phyloP scores from a whole-genome alignment of 2,797 vertebrate species.

The Podarcis lilfordi region DNA sequence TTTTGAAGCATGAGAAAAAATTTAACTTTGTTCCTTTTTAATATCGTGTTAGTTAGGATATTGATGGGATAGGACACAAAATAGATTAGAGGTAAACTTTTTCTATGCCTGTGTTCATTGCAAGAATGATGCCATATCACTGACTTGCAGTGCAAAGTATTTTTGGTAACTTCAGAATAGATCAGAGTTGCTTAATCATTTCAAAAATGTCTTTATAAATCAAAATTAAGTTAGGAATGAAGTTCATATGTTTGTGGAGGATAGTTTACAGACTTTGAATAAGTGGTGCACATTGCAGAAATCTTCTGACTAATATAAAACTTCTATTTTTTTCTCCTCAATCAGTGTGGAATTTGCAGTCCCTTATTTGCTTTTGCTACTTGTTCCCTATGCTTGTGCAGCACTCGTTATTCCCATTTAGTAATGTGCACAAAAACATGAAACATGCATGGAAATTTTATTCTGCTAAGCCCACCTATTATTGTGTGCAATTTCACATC shows the following conservation, averaged over 20 bases:
- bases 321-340: slow-evolving; percentile 56
- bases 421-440: slow-evolving; percentile 72
- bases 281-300: slow-evolving; percentile 21
- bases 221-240: slow-evolving; percentile 23
- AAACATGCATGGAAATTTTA: slow-evolving; percentile 74
- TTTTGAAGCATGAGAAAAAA: neutral
- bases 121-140: slow-evolving; percentile 38
- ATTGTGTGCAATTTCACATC: slow-evolving; percentile 72
- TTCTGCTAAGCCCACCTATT: slow-evolving; percentile 64
- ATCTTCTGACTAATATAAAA: slow-evolving; percentile 55
- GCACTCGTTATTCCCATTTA: slow-evolving; percentile 70
- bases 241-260: slow-evolving; percentile 51
- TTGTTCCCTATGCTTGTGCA: slow-evolving; percentile 70
- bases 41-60: neutral
- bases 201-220: slow-evolving; percentile 44
- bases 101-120: slow-evolving; percentile 20
- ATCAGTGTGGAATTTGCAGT: slow-evolving; percentile 58
- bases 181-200: slow-evolving; percentile 49
- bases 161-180: slow-evolving; percentile 55
- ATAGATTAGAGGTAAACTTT: neutral
- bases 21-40: neutral
- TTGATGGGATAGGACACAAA: neutral
- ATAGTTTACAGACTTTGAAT: slow-evolving; percentile 26
- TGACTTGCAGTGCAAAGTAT: slow-evolving; percentile 50
- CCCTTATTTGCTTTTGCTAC: slow-evolving; percentile 70